phyloP scores from a whole-genome alignment of 1,140 invertebrate genomes.

The Tyrophagus putrescentiae region DNA sequence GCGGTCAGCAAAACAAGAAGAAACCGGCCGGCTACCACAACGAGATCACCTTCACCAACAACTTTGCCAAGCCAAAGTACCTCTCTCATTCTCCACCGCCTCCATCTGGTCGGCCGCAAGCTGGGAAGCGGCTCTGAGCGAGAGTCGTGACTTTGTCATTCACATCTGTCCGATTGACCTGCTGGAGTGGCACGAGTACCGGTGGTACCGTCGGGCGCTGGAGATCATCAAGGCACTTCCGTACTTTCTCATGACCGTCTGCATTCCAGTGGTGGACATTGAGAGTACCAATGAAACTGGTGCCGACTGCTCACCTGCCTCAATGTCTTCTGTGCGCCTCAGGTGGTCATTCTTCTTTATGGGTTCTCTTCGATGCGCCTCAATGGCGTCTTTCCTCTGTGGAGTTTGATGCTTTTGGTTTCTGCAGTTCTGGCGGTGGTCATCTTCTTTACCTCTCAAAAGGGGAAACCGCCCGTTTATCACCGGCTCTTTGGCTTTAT shows the following conservation, averaged over 20 bases:
- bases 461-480: slow-evolving; percentile 29
- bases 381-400: slow-evolving; percentile 31
- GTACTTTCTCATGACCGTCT: slow-evolving; percentile 41
- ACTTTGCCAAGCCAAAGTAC: background rate
- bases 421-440: slow-evolving; percentile 28
- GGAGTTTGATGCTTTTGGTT: slow-evolving; percentile 30
- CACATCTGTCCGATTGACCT: slow-evolving; percentile 40
- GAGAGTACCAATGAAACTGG: slow-evolving; percentile 43
- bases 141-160: slow-evolving; percentile 37
- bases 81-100: background rate
- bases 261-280: slow-evolving; percentile 45
- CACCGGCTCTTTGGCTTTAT: slow-evolving; percentile 46
- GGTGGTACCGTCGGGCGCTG: slow-evolving; percentile 32
- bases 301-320: slow-evolving; percentile 42
- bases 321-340: slow-evolving; percentile 40
- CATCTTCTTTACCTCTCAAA: slow-evolving; percentile 32
- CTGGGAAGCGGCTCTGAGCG: background rate
- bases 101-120: background rate
- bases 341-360: slow-evolving; percentile 36
- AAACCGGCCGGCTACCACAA: background rate
- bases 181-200: slow-evolving; percentile 38
- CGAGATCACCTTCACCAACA: background rate
- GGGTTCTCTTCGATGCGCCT: no score
- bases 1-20: no score
- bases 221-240: slow-evolving; percentile 39